Percentiles rank a stretch among this genome's conserved stretches.
Evolutionary conservation across 1,140 invertebrate species (phyloP).

Genomic region (Zaprionus taronus): DNA sequence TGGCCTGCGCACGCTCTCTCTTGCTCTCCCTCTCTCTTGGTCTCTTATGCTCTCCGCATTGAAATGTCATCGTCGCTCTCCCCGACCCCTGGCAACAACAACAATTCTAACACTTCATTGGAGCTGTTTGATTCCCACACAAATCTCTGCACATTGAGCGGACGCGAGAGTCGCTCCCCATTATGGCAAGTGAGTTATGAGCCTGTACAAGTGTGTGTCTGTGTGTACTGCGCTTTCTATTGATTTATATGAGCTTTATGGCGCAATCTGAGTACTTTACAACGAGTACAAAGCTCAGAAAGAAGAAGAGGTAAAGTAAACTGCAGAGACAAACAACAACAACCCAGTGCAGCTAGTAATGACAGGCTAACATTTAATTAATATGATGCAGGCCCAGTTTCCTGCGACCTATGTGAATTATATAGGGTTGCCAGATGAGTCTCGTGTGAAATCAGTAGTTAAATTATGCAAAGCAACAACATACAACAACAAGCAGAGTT

Average conservation of each 20-base stretch:
- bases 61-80: constrained; percentile 39
- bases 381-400: constrained; percentile 17
- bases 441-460: background rate
- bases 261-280: constrained; percentile 69
- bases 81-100: constrained; percentile 22
- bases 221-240: constrained; percentile 73
- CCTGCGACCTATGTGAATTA: no score
- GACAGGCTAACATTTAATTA: constrained; percentile 27
- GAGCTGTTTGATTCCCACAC: constrained; percentile 76
- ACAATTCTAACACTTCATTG: constrained; percentile 80
- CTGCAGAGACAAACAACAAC: constrained; percentile 15
- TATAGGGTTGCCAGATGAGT: background rate
- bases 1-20: constrained; percentile 47
- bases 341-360: constrained; percentile 18
- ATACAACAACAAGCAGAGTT: constrained; percentile 56
- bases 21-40: constrained; percentile 16
- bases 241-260: constrained; percentile 80
- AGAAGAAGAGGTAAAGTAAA: constrained; percentile 44
- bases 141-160: constrained; percentile 73
- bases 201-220: constrained; percentile 27
- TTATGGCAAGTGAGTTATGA: constrained; percentile 78
- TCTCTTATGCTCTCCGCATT: constrained; percentile 11
- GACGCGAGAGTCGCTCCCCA: constrained; percentile 49
- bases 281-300: constrained; percentile 50
- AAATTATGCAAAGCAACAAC: constrained; percentile 42